These are phyloP conservation scores for Pipra filicauda DNA, from an alignment of 2,113 vertebrate species.

Conservation along the genomic window DNA sequence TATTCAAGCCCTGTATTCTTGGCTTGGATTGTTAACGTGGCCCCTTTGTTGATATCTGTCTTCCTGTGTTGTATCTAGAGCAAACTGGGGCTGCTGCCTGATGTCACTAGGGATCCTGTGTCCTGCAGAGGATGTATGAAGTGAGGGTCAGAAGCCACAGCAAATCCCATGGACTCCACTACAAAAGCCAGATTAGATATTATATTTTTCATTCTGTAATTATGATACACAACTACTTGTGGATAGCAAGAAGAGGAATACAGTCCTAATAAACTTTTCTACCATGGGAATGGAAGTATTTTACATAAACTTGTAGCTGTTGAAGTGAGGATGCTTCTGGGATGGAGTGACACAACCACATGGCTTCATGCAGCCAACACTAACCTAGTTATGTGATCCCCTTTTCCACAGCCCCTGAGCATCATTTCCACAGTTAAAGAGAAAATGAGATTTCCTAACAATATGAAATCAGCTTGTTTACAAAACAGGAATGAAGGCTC, in stretches of 20 bases:
- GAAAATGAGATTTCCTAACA: background rate
- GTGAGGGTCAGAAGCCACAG: background rate
- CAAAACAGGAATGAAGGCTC: background rate
- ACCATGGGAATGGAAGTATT: background rate
- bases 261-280: background rate
- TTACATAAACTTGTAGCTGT: background rate
- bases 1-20: background rate
- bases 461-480: background rate
- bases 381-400: background rate
- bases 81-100: background rate
- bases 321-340: background rate
- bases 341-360: background rate
- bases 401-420: background rate
- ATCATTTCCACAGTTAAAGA: background rate
- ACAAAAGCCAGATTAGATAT: background rate
- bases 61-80: background rate
- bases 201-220: background rate
- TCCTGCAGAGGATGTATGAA: background rate
- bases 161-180: background rate
- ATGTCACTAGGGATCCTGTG: accelerated
- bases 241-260: background rate
- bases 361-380: background rate
- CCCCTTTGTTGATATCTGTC: background rate
- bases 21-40: background rate
- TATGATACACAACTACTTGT: background rate